Evolutionary conservation across 2,113 vertebrate genomes (phyloP), one percentile per base, ranked within the genome.

Genomic region (Stegastes partitus): DNA sequence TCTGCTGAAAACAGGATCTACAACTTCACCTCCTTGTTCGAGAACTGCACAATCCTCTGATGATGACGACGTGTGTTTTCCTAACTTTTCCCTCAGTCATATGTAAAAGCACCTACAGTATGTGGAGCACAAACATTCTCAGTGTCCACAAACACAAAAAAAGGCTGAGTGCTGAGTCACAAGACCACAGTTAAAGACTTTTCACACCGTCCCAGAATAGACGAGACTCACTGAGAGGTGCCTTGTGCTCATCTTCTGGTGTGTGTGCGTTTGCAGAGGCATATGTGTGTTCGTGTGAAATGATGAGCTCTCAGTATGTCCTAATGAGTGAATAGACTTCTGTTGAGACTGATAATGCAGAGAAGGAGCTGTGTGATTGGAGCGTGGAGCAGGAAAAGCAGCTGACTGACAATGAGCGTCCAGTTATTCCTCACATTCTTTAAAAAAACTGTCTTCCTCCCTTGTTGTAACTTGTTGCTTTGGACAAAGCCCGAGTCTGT

Each of bases 151-250:
- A 56, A 68, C 37, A 74, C 53, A 84, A 19, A 79, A 19, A 79
- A 51, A 57, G 14, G 15, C 56, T 15, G 42, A 72, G 50, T 50
- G 65, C 55, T 77, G 16, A 62, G 85, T 90, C 91, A 89, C 70
- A 37, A 88, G 91, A 90, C 77, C 73, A 49, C 3, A 57, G 64
- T 66, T 79, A 74, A 84, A 62, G 0, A 73, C 62, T 75, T 82
- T 90, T 84, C 81, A 83, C 82, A 83, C 68, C 0, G 18, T 88
- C 80, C 83, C 56, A 92, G 86, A 92, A 91, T 87, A 90, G 84
- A 84, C 10, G 0, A 57, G 61, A 72, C 31, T 55, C 47, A 77
- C 82, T 34, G 74, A 81, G 72, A 81, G 67, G 56, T 37, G 67
- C 78, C 74, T 91, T 87, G 90, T 87, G 74, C 64, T 86, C 45